phyloP scores from a whole-genome alignment of 2,888 invertebrate species.

The Chrysolina oricalcia region DNA sequence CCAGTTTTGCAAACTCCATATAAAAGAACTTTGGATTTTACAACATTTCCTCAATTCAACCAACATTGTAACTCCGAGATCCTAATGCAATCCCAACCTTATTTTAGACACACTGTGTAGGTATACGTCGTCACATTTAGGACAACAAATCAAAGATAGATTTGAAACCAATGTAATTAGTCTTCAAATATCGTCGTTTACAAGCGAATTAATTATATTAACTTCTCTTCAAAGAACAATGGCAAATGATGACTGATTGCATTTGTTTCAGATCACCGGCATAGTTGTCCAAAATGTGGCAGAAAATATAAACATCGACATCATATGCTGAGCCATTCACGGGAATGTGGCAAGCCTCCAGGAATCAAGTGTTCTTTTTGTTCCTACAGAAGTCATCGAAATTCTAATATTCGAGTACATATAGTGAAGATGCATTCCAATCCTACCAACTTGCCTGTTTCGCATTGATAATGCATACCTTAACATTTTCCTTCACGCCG shows the following conservation, averaged over 20 bases:
- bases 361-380: conserved; percentile 74
- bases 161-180: conserved; percentile 9
- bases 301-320: conserved; percentile 69
- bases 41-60: too few relatives aligned
- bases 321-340: conserved; percentile 67
- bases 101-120: too few relatives aligned
- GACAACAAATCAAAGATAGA: background rate
- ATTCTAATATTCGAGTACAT: conserved; percentile 54
- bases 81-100: too few relatives aligned
- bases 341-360: conserved; percentile 76
- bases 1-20: too few relatives aligned
- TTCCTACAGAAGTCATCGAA: conserved; percentile 58
- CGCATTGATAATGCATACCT: too few relatives aligned
- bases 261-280: conserved; percentile 36
- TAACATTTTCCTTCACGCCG: too few relatives aligned
- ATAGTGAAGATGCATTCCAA: conserved; percentile 36
- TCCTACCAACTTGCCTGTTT: background rate
- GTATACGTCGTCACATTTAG: background rate
- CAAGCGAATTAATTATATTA: background rate
- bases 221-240: background rate
- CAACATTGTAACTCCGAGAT: too few relatives aligned
- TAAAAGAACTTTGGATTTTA: too few relatives aligned
- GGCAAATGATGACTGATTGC: background rate
- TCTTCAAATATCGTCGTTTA: background rate
- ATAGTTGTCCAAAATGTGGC: conserved; percentile 40